Base-by-base conservation (phyloP, 2,113 vertebrate species). In the Ariopsis seemanni region DNA sequence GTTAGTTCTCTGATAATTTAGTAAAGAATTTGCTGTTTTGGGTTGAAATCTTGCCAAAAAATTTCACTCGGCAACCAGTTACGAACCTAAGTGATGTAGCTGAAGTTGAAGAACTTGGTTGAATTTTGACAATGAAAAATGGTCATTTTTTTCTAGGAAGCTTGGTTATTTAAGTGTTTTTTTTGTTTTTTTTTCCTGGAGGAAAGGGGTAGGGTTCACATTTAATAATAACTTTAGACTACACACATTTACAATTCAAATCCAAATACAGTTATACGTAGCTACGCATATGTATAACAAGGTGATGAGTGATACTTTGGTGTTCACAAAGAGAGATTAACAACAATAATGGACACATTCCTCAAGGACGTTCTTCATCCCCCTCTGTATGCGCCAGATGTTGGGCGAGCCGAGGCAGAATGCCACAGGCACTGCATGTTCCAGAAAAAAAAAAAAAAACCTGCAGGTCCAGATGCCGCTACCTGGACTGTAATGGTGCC, bases 371-470 rank as follows among this genome's bases (percentile, higher is more conserved):
- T 91, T 91, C 89, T 52, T 87, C 92, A 90, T 89, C 91, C 90
- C 91, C 87, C 88, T 91, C 88, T 90, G 91, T 90, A 89, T 55
- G 90, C 90, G 91, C 94, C 94, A 95, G 94, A 95, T 95, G 95
- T 94, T 94, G 74, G 90, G 90, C 92, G 91, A 93, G 92, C 88
- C 91, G 89, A 92, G 93, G 93, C 92, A 92, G 91, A 86, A 90
- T 83, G 92, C 94, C 93, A 93, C 93, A 91, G 93, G 95, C 94
- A 90, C 89, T 87, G 92, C 91, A 91, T 92, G 94, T 91, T 94
- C 94, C 91, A 92, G 94, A n/a, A n/a, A 95, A 95, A 94, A 94
- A 92, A 63, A 30, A 22, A 87, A 22, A 72, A 42, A 63, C 22
- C 86, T 88, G 87, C 62, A 67, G 82, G 91, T 93, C 90, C 95